Conservation (phyloP, 2,797 vertebrate genomes). For the Falco columbarius region DNA sequence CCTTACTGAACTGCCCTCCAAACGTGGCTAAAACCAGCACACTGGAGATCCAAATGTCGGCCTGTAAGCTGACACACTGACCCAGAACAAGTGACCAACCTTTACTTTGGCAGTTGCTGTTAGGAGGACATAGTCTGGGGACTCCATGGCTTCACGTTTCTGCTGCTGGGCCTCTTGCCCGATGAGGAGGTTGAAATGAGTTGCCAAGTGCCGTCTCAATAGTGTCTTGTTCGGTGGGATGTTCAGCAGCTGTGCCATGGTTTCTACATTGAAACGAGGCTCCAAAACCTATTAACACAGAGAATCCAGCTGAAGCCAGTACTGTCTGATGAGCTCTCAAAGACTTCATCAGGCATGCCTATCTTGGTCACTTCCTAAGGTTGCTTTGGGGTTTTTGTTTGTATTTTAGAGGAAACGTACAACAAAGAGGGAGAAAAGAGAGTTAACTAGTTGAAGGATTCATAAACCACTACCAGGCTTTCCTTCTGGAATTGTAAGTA, state of each 20-base stretch:
- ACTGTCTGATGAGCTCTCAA: background rate
- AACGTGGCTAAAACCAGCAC: fast-evolving
- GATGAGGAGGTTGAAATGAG: conserved; percentile 94
- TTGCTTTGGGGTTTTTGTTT: background rate
- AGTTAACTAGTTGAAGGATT: background rate
- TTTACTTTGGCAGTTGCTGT: conserved; percentile 97
- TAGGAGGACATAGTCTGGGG: conserved; percentile 90
- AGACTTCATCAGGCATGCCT: background rate
- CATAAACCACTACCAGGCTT: background rate
- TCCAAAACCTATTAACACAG: conserved; percentile 87
- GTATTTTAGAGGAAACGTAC: background rate
- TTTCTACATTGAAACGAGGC: conserved; percentile 96
- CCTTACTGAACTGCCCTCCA: background rate
- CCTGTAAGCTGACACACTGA: background rate
- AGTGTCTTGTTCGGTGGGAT: conserved; percentile 97
- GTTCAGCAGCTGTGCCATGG: conserved; percentile 95
- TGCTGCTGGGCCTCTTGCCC: conserved; percentile 91
- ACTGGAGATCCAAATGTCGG: background rate
- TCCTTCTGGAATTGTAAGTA: background rate
- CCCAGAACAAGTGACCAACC: conserved; percentile 74
- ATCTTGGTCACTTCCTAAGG: background rate
- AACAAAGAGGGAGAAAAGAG: background rate
- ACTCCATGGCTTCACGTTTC: conserved; percentile 93
- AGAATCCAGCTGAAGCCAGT: background rate
- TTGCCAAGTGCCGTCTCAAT: conserved; percentile 92